Evolutionary conservation across 2,888 invertebrate species (phyloP).

Genomic region (Lepetodrilus schrolli): DNA sequence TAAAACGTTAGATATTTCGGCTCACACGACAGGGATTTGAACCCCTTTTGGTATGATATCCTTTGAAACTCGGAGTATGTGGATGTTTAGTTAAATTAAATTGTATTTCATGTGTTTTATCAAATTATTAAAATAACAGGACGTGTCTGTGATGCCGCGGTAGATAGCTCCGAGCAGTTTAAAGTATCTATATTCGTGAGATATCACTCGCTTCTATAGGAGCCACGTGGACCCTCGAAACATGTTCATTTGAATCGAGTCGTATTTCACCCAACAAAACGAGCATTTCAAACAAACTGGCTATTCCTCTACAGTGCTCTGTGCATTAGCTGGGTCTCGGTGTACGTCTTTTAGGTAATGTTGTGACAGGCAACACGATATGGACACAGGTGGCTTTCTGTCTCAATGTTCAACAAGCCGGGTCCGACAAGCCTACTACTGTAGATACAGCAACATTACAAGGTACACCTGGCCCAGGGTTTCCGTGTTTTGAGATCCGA

Average conservation of each 20-base stretch:
- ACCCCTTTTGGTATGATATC: no score
- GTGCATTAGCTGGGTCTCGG: not conserved
- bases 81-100: not conserved
- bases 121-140: not conserved
- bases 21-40: no score
- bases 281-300: slow-evolving; percentile 12
- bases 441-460: not conserved
- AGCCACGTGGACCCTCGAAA: slow-evolving; percentile 1
- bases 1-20: no score
- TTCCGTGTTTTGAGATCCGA: slow-evolving; percentile 8
- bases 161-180: not conserved
- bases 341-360: not conserved
- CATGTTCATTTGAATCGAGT: slow-evolving; percentile 5
- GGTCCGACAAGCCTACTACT: not conserved
- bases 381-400: not conserved
- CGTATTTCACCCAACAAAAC: slow-evolving; percentile 11
- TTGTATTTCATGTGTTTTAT: not conserved
- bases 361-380: slow-evolving; percentile 8
- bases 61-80: no score
- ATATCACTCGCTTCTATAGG: not conserved
- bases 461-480: no score
- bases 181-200: not conserved
- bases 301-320: not conserved
- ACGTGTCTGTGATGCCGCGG: not conserved
- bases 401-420: not conserved